Conservation (phyloP, 1,140 invertebrate genomes). For the Ceratitis capitata region DNA sequence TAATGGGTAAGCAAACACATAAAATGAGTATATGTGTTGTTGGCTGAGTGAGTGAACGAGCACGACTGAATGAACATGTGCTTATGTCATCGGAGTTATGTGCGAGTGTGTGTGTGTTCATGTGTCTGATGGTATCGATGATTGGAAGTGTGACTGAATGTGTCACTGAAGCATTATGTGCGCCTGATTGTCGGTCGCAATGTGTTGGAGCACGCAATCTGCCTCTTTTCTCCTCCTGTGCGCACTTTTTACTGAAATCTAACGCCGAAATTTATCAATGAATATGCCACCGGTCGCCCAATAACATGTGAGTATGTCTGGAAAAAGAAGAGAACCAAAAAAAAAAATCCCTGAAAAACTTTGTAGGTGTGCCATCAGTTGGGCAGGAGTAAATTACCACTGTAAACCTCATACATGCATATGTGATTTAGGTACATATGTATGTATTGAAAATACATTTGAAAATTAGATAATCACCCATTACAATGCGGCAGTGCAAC, state of each 20-base stretch:
- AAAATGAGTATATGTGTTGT: conserved; percentile 12
- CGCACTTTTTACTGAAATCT: background rate
- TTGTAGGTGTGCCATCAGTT: background rate
- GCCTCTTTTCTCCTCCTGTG: too few species aligned
- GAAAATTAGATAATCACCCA: background rate
- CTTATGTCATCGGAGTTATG: too few species aligned
- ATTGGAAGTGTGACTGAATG: too few species aligned
- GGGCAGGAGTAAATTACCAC: background rate
- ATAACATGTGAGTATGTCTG: background rate
- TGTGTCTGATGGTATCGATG: too few species aligned
- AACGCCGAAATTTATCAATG: background rate
- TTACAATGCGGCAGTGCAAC: background rate
- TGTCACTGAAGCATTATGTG: too few species aligned
- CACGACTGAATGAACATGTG: too few species aligned
- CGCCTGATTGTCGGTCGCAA: too few species aligned
- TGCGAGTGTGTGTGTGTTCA: background rate
- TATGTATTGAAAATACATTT: background rate
- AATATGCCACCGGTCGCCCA: background rate
- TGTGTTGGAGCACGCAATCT: too few species aligned
- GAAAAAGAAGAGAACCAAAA: too few species aligned
- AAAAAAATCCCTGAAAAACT: too few species aligned
- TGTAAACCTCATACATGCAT: too few species aligned
- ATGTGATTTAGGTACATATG: too few species aligned
- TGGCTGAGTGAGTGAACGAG: background rate
- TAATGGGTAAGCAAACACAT: conserved; percentile 25